Evolutionary conservation across 2,797 vertebrate species (phyloP), one percentile per base, ranked within the genome.

Genomic region (Bradypodion pumilum): DNA sequence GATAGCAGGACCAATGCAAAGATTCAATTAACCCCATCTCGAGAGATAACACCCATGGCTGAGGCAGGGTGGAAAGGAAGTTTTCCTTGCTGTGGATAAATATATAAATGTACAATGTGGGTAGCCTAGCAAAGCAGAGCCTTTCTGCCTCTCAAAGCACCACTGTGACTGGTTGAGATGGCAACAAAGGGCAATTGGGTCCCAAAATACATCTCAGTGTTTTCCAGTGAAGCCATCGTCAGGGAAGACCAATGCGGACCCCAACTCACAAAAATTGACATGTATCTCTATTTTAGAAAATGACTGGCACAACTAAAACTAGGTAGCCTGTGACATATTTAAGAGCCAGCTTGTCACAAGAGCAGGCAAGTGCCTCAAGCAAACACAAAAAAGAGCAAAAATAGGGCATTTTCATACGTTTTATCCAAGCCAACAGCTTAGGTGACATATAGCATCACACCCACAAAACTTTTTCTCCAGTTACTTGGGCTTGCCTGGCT

Each of bases 1-100:
- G 63, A 35, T n/a, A 29, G 25, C 35, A 10, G 25, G 9, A 49
- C 75, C 66, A 32, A 10, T 0, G 0, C 70, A 49, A 74, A 32
- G 0, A 46, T 0, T 0, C 4, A 83, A 52, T 60, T 74, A 29
- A 2, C 25, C 49, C 63, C 13, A 74, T 3, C 0, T 1, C 5
- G 19, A 13, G 69, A 8, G 6, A 40, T 19, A 40, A 44, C 21
- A 27, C 69, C 42, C 40, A 62, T 6, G 29, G 66, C 19, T 56
- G n/a, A 44, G 25, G n/a, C 37, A 3, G 25, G 37, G 3, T 25
- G 6, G 19, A 15, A 13, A 80, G 77, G 44, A 32, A 65, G 9
- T 5, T 29, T 15, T 75, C 52, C 29, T 60, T 10, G 32, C 66
- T 59, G 8, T 40, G 23, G n/a, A 44, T 19, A 81, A 75, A 1